Evolutionary conservation across 1,140 invertebrate genomes (phyloP).

Genomic region (Drosophila kepulauana): DNA sequence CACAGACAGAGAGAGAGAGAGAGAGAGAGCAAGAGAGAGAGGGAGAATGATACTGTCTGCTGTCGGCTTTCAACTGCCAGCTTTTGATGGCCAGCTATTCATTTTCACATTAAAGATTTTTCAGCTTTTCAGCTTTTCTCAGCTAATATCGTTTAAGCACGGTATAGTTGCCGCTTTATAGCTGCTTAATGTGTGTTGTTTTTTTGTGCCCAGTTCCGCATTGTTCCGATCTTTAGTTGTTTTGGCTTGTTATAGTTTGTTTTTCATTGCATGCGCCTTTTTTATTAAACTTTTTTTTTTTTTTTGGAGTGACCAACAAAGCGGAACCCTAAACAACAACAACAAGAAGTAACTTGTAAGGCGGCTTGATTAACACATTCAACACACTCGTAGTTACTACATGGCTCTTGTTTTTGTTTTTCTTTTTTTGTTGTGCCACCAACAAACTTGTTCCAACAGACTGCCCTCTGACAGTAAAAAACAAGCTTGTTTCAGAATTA

Average conservation of each 20-base stretch:
- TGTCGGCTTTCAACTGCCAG: conserved; percentile 50
- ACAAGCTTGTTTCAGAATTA: conserved; percentile 64
- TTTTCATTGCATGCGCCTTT: conserved; percentile 34
- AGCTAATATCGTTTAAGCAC: conserved; percentile 59
- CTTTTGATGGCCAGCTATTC: conserved; percentile 61
- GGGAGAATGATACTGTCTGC: conserved; percentile 23
- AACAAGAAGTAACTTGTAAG: conserved; percentile 36
- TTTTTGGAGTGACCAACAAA: conserved; percentile 59
- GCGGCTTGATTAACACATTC: conserved; percentile 66
- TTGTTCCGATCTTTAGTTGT: conserved; percentile 61
- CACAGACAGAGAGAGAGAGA: not conserved
- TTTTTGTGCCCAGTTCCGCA: conserved; percentile 53
- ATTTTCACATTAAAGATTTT: conserved; percentile 62
- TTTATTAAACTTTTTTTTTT: conserved; percentile 9
- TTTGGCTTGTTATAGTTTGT: conserved; percentile 39
- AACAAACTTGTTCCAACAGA: conserved; percentile 69
- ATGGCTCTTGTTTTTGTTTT: conserved; percentile 12
- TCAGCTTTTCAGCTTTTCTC: conserved; percentile 40
- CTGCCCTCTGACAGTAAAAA: conserved; percentile 8
- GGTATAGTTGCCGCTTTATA: conserved; percentile 47
- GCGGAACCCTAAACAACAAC: conserved; percentile 71
- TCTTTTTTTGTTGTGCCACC: conserved; percentile 28
- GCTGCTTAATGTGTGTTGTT: conserved; percentile 10
- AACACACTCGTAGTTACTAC: conserved; percentile 53
- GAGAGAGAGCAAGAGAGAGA: not conserved